These are phyloP conservation scores for Rhodeus uyekii DNA, from an alignment of 2,797 vertebrate genomes.

Conservation along the genomic window DNA sequence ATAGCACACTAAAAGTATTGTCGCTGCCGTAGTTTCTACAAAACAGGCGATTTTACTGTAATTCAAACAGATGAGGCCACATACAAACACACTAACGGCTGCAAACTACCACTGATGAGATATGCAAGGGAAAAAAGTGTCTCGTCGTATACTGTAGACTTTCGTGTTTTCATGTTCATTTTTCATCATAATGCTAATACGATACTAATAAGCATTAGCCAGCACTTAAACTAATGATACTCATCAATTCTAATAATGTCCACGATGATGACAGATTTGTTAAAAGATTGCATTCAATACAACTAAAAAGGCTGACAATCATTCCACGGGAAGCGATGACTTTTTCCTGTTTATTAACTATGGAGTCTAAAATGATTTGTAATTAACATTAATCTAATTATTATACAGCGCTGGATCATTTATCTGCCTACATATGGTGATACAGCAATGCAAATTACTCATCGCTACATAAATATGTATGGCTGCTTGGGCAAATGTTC, in stretches of 20 bases:
- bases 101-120: conserved; percentile 17
- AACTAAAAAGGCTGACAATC: conserved; percentile 30
- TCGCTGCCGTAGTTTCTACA: neutral
- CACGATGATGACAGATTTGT: conserved; percentile 26
- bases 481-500: conserved; percentile 42
- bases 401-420: conserved; percentile 29
- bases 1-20: neutral
- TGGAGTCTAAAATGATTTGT: conserved; percentile 20
- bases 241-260: conserved; percentile 43
- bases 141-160: neutral
- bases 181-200: conserved; percentile 45
- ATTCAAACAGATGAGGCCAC: conserved; percentile 11
- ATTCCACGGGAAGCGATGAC: neutral
- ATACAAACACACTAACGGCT: neutral
- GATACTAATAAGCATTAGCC: conserved; percentile 46
- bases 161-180: conserved; percentile 26
- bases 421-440: conserved; percentile 35
- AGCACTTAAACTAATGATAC: conserved; percentile 41
- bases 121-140: neutral
- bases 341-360: conserved; percentile 46
- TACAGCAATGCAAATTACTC: conserved; percentile 18
- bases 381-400: conserved; percentile 50
- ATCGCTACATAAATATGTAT: conserved; percentile 21
- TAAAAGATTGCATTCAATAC: conserved; percentile 30
- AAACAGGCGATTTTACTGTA: conserved; percentile 4